Evolutionary conservation across 2,888 invertebrate species (phyloP).

Genomic region (Apocheima hispidaria): DNA sequence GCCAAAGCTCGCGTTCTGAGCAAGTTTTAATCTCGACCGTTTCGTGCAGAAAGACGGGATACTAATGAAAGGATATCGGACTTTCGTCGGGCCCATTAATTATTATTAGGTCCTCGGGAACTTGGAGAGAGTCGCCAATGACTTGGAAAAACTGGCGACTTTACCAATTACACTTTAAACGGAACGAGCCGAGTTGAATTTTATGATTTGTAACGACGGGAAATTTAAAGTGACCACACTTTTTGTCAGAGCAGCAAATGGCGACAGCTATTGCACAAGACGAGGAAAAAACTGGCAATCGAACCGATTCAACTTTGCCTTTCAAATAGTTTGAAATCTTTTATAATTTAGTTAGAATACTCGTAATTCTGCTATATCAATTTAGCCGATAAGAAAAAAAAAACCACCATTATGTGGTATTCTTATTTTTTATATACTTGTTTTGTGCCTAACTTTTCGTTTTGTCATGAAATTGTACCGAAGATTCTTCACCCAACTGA

Average conservation of each 20-base stretch:
- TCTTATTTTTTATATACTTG: too few relatives aligned
- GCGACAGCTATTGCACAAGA: constrained; percentile 12
- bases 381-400: not conserved
- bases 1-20: constrained; percentile 66
- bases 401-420: not conserved
- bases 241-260: constrained; percentile 18
- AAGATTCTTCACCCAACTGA: not conserved
- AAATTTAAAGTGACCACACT: constrained; percentile 25
- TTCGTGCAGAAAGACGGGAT: constrained; percentile 67
- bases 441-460: too few relatives aligned
- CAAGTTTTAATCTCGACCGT: constrained; percentile 83
- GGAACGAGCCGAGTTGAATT: constrained; percentile 57
- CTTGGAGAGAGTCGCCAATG: constrained; percentile 73
- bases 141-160: constrained; percentile 79
- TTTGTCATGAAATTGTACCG: not conserved
- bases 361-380: not conserved
- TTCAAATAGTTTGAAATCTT: not conserved
- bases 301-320: not conserved
- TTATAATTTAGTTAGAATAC: too few relatives aligned
- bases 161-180: constrained; percentile 74
- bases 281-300: constrained; percentile 9
- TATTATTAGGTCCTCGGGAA: constrained; percentile 80
- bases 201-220: constrained; percentile 52
- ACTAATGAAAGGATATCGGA: constrained; percentile 85
- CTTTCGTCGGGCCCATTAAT: constrained; percentile 82